A percentile compares a stretch with the other conserved stretches of the same genome.
These are phyloP conservation scores for Dunckerocampus dactyliophorus DNA, from an alignment of 2,113 vertebrate genomes.

Conservation along the genomic window DNA sequence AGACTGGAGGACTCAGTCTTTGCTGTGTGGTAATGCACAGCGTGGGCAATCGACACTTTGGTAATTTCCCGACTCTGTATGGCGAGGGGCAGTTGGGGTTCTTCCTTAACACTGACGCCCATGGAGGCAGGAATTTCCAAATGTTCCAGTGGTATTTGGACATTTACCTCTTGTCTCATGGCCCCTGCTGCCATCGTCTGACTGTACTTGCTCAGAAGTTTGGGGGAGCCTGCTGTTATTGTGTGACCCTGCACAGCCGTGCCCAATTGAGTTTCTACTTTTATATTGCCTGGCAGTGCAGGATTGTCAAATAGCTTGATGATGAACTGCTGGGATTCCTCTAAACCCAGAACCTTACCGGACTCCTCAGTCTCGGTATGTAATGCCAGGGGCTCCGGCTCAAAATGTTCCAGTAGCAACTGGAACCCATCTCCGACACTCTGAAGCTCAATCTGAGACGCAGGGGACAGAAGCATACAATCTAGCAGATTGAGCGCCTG, in stretches of 20 bases:
- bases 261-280: neutral
- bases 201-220: neutral
- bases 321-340: conserved; percentile 5
- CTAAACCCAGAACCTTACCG: neutral
- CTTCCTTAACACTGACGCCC: neutral
- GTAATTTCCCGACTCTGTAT: neutral
- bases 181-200: neutral
- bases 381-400: neutral
- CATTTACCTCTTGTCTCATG: neutral
- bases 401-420: conserved; percentile 3
- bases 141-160: neutral
- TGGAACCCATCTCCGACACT: conserved; percentile 4
- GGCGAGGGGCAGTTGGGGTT: neutral
- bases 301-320: conserved; percentile 5
- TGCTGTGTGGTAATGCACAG: neutral
- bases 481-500: conserved; percentile 1
- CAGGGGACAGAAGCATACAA: conserved; percentile 8
- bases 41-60: neutral
- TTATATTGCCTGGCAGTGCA: neutral
- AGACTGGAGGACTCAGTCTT: neutral
- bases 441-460: conserved; percentile 8
- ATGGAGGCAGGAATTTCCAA: neutral
- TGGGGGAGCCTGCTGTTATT: neutral
- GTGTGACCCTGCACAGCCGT: neutral
- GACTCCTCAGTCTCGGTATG: neutral